A percentile compares a stretch with the other conserved stretches of the same genome.
phyloP scores from a whole-genome alignment of 2,888 invertebrate species.

The Vesta saturnalis region DNA sequence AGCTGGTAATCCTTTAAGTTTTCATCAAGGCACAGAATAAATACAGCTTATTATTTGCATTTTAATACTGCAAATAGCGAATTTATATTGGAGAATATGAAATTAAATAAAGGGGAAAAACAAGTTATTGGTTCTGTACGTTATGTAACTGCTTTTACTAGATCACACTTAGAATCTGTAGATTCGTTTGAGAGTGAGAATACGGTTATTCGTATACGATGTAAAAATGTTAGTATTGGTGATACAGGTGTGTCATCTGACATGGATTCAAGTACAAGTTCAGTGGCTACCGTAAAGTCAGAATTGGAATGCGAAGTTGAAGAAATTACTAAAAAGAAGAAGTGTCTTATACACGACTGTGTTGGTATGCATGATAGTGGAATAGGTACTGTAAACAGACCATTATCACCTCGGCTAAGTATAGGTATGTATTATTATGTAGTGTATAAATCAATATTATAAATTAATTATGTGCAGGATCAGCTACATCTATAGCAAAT shows the following conservation, averaged over 20 bases:
- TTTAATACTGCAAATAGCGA: constrained; percentile 62
- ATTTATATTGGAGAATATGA: constrained; percentile 67
- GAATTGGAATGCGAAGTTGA: constrained; percentile 13
- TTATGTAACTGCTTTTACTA: constrained; percentile 42
- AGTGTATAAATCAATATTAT: background rate
- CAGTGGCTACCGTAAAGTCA: constrained; percentile 18
- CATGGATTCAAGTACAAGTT: constrained; percentile 38
- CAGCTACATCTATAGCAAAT: constrained; percentile 42
- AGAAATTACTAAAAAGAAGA: background rate
- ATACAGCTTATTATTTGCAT: constrained; percentile 67
- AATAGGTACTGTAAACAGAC: constrained; percentile 44
- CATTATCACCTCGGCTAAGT: constrained; percentile 46
- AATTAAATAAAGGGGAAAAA: constrained; percentile 66
- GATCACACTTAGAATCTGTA: constrained; percentile 41
- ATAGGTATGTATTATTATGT: constrained; percentile 43
- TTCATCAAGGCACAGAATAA: constrained; percentile 68
- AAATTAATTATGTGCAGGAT: constrained; percentile 35
- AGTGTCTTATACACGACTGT: constrained; percentile 16
- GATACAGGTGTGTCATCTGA: constrained; percentile 41
- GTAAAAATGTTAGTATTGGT: constrained; percentile 28
- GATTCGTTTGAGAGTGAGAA: constrained; percentile 43
- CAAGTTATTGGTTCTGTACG: constrained; percentile 61
- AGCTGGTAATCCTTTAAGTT: constrained; percentile 71
- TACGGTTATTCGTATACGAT: constrained; percentile 42
- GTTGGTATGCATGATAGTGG: constrained; percentile 49